Evolutionary conservation across 2,797 vertebrate genomes (phyloP).

Genomic region (Eulemur coronatus): DNA sequence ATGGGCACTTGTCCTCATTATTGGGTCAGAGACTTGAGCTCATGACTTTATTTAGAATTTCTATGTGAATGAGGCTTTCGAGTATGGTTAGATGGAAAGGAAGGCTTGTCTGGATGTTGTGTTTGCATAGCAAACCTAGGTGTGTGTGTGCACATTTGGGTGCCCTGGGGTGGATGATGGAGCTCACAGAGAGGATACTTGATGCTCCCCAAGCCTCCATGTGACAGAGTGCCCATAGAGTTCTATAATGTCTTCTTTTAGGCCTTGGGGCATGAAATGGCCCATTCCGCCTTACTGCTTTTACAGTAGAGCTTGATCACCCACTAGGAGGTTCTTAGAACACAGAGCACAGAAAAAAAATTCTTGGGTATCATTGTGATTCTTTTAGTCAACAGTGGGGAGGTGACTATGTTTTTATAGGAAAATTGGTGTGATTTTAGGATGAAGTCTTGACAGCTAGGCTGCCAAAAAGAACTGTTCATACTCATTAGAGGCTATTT

Average conservation of each 20-base stretch:
- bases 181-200: neutral
- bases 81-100: neutral
- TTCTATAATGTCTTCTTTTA: neutral
- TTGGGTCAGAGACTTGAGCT: neutral
- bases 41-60: neutral
- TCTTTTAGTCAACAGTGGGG: neutral
- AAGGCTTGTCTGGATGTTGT: neutral
- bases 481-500: neutral
- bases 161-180: neutral
- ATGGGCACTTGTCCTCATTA: neutral
- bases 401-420: neutral
- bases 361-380: neutral
- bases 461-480: neutral
- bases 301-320: neutral
- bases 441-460: neutral
- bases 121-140: neutral
- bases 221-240: neutral
- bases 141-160: neutral
- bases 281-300: neutral
- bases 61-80: neutral
- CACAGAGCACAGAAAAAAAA: neutral
- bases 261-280: neutral
- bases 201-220: neutral
- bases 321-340: neutral
- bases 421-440: neutral